Conservation (phyloP, 2,797 vertebrate species). For the Microctenopoma stevenorrisi region DNA sequence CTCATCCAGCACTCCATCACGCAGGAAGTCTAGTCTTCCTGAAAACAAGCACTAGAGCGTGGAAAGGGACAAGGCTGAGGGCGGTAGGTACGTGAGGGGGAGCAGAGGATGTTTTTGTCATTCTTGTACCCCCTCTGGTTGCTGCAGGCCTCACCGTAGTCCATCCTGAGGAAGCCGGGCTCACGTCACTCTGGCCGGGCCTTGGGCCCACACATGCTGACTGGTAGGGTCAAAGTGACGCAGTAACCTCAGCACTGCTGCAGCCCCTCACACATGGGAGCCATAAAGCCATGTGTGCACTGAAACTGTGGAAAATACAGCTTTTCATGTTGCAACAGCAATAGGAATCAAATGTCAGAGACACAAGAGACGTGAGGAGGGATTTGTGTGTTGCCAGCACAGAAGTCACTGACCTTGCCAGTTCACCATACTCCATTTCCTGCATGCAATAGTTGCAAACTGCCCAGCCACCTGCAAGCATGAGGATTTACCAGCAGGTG, state of each 20-base stretch:
- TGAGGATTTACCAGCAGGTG: slow-evolving; percentile 37
- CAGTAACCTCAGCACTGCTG: slow-evolving; percentile 15
- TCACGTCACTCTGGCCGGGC: slow-evolving; percentile 74
- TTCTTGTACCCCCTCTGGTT: slow-evolving; percentile 65
- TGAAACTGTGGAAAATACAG: slow-evolving; percentile 15
- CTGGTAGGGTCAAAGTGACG: slow-evolving; percentile 19
- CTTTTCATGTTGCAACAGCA: slow-evolving; percentile 7
- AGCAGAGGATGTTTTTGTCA: slow-evolving; percentile 80
- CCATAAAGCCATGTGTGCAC: slow-evolving; percentile 6
- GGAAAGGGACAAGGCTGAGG: slow-evolving; percentile 76
- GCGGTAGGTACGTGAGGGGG: slow-evolving; percentile 55
- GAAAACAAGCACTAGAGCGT: slow-evolving; percentile 73
- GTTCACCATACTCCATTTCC: slow-evolving; percentile 37
- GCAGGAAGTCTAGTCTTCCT: slow-evolving; percentile 80
- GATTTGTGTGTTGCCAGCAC: slow-evolving; percentile 25
- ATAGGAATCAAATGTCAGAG: slow-evolving; percentile 14
- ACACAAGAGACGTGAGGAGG: not conserved
- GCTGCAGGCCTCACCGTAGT: slow-evolving; percentile 63
- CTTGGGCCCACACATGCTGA: slow-evolving; percentile 54
- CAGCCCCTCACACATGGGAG: slow-evolving; percentile 31
- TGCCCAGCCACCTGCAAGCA: slow-evolving; percentile 43
- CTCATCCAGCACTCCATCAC: slow-evolving; percentile 68
- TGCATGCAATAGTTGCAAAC: slow-evolving; percentile 9
- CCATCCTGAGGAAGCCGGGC: slow-evolving; percentile 80
- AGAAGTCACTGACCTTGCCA: slow-evolving; percentile 20